Conservation (phyloP, 2,888 invertebrate genomes). For the Agrenia bidenticulata region DNA sequence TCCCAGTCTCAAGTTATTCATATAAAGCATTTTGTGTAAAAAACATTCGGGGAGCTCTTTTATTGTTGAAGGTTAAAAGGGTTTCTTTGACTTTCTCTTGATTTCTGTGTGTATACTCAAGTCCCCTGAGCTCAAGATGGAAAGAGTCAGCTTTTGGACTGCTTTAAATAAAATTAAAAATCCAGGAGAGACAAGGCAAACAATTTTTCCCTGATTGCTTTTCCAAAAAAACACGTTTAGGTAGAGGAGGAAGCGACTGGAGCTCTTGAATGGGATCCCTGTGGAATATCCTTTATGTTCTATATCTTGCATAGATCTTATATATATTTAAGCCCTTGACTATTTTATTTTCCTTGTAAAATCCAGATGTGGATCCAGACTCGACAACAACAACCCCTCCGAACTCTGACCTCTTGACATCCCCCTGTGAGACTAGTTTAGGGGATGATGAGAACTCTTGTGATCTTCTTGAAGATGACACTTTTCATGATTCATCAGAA, state of each 20-base stretch:
- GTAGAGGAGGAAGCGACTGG: constrained; percentile 10
- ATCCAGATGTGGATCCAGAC: constrained; percentile 52
- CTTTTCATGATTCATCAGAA: constrained; percentile 51
- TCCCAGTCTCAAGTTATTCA: not conserved
- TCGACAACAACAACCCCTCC: constrained; percentile 53
- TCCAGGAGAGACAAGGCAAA: constrained; percentile 40
- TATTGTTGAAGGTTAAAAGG: constrained; percentile 2
- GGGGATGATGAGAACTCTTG: constrained; percentile 53
- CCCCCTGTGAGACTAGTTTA: constrained; percentile 51
- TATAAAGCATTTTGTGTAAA: not conserved
- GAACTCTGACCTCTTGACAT: constrained; percentile 53
- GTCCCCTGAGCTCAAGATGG: constrained; percentile 11
- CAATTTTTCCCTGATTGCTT: constrained; percentile 45
- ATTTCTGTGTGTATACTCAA: constrained; percentile 11
- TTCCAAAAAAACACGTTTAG: constrained; percentile 19
- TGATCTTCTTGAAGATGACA: constrained; percentile 53
- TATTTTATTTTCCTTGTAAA: no score
- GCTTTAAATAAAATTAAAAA: constrained; percentile 49
- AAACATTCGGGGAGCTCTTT: not conserved
- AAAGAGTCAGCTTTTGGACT: constrained; percentile 21
- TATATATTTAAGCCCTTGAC: not conserved
- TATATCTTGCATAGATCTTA: not conserved
- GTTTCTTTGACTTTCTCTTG: constrained; percentile 22
- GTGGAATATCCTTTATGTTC: constrained; percentile 16
- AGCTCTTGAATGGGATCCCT: constrained; percentile 32